Conservation (phyloP, 1,140 invertebrate genomes). For the Plodia interpunctella region DNA sequence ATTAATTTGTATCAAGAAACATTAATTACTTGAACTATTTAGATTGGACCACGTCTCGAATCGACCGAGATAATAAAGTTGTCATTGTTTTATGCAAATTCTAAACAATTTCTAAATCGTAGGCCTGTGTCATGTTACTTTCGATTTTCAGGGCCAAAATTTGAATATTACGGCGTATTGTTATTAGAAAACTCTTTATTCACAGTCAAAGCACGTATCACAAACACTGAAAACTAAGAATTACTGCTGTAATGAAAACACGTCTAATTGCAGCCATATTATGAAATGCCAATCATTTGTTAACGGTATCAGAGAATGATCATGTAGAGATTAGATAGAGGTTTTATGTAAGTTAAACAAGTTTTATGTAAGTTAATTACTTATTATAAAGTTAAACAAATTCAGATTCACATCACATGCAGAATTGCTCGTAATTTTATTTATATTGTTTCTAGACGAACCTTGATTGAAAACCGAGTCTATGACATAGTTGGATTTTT, state of each 20-base stretch:
- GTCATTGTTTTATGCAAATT: neutral
- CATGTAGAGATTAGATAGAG: too few species aligned
- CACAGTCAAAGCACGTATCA: neutral
- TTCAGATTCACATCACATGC: too few species aligned
- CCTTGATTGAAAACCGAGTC: neutral
- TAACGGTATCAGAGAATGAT: too few species aligned
- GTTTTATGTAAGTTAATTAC: too few species aligned
- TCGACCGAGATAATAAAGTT: neutral
- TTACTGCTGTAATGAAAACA: too few species aligned
- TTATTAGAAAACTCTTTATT: neutral
- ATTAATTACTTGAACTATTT: neutral
- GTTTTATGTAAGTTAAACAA: too few species aligned
- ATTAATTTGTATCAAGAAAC: neutral
- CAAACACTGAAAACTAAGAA: neutral
- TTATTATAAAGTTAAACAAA: too few species aligned
- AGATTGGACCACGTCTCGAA: neutral
- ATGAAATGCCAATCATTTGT: too few species aligned
- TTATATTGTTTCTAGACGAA: neutral
- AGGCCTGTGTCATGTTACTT: neutral
- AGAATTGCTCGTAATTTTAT: too few species aligned
- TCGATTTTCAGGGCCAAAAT: neutral
- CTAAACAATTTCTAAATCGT: neutral
- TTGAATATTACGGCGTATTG: slow-evolving; percentile 1
- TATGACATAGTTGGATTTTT: neutral
- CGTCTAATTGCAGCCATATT: too few species aligned